Conservation (phyloP, 2,113 vertebrate genomes). For the Indicator indicator region DNA sequence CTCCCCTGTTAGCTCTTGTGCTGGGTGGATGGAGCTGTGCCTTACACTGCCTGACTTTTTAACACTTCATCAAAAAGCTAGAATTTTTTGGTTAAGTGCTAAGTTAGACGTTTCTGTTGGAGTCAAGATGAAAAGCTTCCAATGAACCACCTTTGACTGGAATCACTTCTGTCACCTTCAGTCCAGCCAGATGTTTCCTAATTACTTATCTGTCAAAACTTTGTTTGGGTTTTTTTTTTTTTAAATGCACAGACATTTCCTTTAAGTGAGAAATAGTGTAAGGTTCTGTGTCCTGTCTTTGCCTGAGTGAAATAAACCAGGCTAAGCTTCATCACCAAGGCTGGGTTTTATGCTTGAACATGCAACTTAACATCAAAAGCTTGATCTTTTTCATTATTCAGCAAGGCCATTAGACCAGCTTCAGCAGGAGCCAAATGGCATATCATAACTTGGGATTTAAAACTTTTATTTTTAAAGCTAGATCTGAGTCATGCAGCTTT, state of each 20-base stretch:
- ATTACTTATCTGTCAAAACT: slow-evolving; percentile 65
- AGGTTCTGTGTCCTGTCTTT: slow-evolving; percentile 24
- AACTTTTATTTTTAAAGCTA: slow-evolving; percentile 51
- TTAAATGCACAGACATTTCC: slow-evolving; percentile 44
- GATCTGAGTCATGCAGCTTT: slow-evolving; percentile 45
- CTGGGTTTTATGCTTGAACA: slow-evolving; percentile 60
- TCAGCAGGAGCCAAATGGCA: slow-evolving; percentile 59
- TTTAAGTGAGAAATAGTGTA: slow-evolving; percentile 38
- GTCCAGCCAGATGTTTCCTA: slow-evolving; percentile 68
- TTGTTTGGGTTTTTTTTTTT: background rate
- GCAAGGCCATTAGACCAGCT: slow-evolving; percentile 30
- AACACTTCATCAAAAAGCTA: slow-evolving; percentile 52
- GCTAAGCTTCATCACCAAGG: slow-evolving; percentile 49
- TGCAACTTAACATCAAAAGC: slow-evolving; percentile 64
- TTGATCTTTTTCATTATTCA: slow-evolving; percentile 66
- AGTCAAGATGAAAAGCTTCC: slow-evolving; percentile 61
- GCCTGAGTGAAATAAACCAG: slow-evolving; percentile 50
- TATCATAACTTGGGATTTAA: slow-evolving; percentile 40
- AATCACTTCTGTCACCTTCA: slow-evolving; percentile 62
- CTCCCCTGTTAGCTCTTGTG: background rate
- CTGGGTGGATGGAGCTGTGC: background rate
- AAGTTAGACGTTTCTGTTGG: slow-evolving; percentile 51
- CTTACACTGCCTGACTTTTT: background rate
- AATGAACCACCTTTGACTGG: slow-evolving; percentile 56
- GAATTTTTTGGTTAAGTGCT: background rate